phyloP scores from a whole-genome alignment of 2,113 vertebrate genomes.

The Phrynosoma platyrhinos region DNA sequence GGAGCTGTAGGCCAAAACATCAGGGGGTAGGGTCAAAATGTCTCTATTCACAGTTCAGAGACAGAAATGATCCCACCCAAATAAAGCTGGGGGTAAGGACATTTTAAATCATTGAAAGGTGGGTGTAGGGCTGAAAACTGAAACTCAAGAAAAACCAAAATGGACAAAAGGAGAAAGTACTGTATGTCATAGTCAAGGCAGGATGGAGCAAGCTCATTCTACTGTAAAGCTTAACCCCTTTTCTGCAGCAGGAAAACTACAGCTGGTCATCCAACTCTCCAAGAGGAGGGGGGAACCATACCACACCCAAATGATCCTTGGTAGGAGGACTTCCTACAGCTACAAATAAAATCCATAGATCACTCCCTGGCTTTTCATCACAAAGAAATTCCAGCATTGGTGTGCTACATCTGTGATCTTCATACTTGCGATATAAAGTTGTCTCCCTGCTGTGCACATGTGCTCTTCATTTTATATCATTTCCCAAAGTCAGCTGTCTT shows the following conservation, averaged over 20 bases:
- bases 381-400: conserved; percentile 17
- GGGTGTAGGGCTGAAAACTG: too few species aligned
- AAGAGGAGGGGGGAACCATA: not conserved
- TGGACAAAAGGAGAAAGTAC: too few species aligned
- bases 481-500: conserved; percentile 63
- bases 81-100: too few species aligned
- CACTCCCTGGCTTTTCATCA: conserved; percentile 2
- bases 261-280: conserved; percentile 1
- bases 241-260: not conserved
- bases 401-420: conserved; percentile 10
- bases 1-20: too few species aligned
- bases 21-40: too few species aligned
- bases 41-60: too few species aligned
- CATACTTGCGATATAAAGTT: conserved; percentile 18
- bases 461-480: conserved; percentile 62
- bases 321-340: not conserved
- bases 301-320: conserved; percentile 10
- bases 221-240: not conserved
- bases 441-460: conserved; percentile 43
- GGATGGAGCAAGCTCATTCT: too few species aligned
- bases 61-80: too few species aligned
- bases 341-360: not conserved
- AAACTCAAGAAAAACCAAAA: too few species aligned
- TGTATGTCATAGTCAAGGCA: too few species aligned
- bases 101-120: too few species aligned